phyloP scores from a whole-genome alignment of 2,113 vertebrate species.

The Gadus chalcogrammus region DNA sequence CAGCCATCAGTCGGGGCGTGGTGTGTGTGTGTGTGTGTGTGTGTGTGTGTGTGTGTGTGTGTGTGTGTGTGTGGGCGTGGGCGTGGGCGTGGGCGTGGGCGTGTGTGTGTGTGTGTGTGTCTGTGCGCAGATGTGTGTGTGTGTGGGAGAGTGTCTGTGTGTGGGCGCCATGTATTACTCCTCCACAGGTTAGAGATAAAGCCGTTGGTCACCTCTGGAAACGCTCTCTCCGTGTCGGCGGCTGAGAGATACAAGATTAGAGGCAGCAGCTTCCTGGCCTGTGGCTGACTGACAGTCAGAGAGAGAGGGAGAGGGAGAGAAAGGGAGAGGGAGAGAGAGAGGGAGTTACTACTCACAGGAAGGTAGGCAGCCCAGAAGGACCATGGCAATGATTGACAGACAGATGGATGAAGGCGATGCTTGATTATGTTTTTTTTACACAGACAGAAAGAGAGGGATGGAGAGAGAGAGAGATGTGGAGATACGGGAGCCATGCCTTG shows the following conservation, averaged over 20 bases:
- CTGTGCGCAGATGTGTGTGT: constrained; percentile 1
- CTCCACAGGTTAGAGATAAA: constrained; percentile 65
- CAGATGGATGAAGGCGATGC: neutral
- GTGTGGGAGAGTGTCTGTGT: constrained; percentile 25
- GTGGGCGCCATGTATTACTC: constrained; percentile 28
- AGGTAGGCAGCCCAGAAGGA: constrained; percentile 41
- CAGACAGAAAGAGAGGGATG: too few species aligned
- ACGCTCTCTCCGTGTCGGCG: constrained; percentile 50
- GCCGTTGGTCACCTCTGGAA: constrained; percentile 43
- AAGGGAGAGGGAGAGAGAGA: constrained; percentile 18
- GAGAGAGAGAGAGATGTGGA: too few species aligned
- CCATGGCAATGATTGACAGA: constrained; percentile 23
- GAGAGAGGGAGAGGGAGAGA: neutral
- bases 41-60: too few species aligned
- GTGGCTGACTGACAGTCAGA: constrained; percentile 44
- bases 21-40: neutral
- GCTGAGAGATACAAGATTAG: constrained; percentile 67
- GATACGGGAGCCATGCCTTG: neutral
- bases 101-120: constrained; percentile 7
- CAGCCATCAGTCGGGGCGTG: neutral
- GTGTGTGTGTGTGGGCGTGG: constrained; percentile 21
- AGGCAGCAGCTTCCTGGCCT: constrained; percentile 39
- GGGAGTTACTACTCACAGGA: constrained; percentile 13
- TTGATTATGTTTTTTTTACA: too few species aligned
- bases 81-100: constrained; percentile 27